Conservation (phyloP, 2,888 invertebrate species). For the Melanostoma scalare region DNA sequence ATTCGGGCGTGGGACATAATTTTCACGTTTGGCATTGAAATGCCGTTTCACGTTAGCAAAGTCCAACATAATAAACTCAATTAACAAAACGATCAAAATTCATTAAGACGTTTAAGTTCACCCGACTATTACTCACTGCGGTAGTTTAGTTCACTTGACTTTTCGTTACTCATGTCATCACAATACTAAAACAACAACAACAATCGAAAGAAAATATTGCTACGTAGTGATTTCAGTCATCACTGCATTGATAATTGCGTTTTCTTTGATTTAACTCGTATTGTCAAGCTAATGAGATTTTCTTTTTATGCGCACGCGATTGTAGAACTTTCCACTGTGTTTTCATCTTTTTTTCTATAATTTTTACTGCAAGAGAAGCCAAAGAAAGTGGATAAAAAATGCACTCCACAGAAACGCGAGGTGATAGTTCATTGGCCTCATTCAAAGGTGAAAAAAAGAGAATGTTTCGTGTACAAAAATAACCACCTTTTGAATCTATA, state of each 20-base stretch:
- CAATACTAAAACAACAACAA: conserved; percentile 3
- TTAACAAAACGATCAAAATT: conserved; percentile 45
- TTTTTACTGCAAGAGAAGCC: conserved; percentile 56
- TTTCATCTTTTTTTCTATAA: conserved; percentile 17
- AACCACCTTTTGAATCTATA: conserved; percentile 39
- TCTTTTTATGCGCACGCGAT: conserved; percentile 59
- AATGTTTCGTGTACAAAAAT: conserved; percentile 27
- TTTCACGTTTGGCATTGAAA: conserved; percentile 20
- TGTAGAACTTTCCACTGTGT: conserved; percentile 58
- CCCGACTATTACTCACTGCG: conserved; percentile 45
- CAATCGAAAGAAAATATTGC: too few species aligned
- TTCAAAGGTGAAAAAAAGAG: conserved; percentile 43
- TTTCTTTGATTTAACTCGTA: conserved; percentile 29
- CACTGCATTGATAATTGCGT: conserved; percentile 26
- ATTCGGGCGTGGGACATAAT: conserved; percentile 27
- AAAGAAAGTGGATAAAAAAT: conserved; percentile 68
- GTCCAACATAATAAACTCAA: conserved; percentile 35
- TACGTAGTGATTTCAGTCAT: conserved; percentile 25
- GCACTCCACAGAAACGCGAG: conserved; percentile 39
- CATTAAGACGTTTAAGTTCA: conserved; percentile 27
- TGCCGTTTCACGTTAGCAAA: background rate
- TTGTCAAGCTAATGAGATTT: conserved; percentile 55
- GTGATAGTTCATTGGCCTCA: conserved; percentile 63
- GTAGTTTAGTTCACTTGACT: conserved; percentile 5
- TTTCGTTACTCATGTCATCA: conserved; percentile 18